These are phyloP conservation scores for Rissa tridactyla DNA, from an alignment of 2,113 vertebrate species.

Conservation along the genomic window DNA sequence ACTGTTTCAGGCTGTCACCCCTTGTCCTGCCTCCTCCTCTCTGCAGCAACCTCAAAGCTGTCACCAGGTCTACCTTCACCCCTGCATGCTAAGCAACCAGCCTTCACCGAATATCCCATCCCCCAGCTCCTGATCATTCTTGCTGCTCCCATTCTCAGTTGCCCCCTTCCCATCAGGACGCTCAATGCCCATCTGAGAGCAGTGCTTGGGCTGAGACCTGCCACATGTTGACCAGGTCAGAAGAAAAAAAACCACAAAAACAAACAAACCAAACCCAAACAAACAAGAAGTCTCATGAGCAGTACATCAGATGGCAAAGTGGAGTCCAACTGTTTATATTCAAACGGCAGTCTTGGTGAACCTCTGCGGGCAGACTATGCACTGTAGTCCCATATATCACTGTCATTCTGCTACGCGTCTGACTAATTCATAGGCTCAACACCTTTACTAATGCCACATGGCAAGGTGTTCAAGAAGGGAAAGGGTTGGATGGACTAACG, in stretches of 20 bases:
- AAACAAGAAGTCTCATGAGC: neutral
- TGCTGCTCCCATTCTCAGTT: neutral
- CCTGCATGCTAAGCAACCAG: neutral
- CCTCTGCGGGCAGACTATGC: rapidly evolving
- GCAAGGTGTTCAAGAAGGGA: neutral
- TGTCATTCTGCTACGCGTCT: neutral
- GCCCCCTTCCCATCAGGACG: neutral
- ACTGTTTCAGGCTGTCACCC: neutral
- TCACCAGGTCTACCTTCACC: neutral
- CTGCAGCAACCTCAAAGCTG: neutral
- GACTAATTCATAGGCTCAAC: neutral
- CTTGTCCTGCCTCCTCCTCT: neutral
- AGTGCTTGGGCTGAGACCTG: neutral
- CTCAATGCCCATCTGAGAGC: neutral
- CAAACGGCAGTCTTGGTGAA: neutral
- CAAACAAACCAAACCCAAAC: neutral
- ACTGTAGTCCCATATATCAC: neutral
- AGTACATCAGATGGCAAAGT: rapidly evolving
- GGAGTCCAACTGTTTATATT: neutral
- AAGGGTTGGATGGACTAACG: neutral
- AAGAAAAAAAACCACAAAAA: neutral
- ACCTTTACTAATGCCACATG: neutral
- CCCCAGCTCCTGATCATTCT: neutral
- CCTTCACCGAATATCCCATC: neutral
- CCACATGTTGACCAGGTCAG: rapidly evolving